phyloP scores from a whole-genome alignment of 1,140 invertebrate species.

The Zeugodacus cucurbitae region DNA sequence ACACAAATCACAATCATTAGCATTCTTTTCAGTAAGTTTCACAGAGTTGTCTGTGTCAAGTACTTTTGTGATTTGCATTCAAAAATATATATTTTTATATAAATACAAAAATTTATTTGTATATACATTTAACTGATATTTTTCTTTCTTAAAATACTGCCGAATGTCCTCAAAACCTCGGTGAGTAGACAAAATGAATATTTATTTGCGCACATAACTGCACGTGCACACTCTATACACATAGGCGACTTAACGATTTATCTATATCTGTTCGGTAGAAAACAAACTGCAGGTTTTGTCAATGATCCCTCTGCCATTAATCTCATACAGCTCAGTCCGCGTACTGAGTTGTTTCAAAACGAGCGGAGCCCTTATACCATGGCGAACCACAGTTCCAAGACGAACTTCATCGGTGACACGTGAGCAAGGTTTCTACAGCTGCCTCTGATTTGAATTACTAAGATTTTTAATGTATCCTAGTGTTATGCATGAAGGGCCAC shows the following conservation, averaged over 20 bases:
- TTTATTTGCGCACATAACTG: too few species aligned
- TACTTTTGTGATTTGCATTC: background rate
- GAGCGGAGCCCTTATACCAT: conserved; percentile 37
- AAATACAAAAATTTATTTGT: conserved; percentile 33
- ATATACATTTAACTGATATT: background rate
- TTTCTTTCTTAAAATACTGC: background rate
- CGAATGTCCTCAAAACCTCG: conserved; percentile 17
- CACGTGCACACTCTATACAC: too few species aligned
- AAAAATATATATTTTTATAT: conserved; percentile 7
- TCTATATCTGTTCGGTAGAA: background rate
- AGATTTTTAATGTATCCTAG: background rate
- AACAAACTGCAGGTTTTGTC: conserved; percentile 39
- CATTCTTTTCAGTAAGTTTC: background rate
- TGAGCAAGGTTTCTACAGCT: background rate
- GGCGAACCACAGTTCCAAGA: conserved; percentile 22
- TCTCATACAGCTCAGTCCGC: conserved; percentile 39
- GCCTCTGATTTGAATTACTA: background rate
- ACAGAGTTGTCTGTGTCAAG: background rate
- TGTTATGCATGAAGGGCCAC: background rate
- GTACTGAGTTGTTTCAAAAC: background rate
- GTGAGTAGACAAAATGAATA: background rate
- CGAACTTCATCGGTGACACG: conserved; percentile 43
- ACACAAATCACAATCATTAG: background rate
- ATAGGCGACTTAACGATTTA: background rate
- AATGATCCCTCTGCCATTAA: conserved; percentile 10